Percentiles rank a stretch among this genome's conserved stretches.
Conservation (phyloP, 2,113 vertebrate genomes). For the Loxodonta africana region DNA sequence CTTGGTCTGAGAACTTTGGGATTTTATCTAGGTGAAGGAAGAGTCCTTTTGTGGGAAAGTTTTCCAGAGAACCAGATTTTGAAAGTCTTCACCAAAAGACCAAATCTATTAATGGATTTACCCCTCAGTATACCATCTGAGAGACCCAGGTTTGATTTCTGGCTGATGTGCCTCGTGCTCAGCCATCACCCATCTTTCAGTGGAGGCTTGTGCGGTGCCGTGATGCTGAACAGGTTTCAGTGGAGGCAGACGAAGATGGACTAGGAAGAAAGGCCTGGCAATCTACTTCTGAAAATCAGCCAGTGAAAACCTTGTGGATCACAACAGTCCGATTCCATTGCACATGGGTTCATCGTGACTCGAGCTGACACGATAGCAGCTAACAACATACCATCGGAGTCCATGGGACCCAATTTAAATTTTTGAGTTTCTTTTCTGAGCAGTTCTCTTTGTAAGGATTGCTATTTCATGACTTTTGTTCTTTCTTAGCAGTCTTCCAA, state of each 20-base stretch:
- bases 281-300: background rate
- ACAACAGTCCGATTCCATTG: background rate
- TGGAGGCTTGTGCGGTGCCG: background rate
- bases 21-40: background rate
- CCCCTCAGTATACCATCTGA: background rate
- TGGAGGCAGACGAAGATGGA: background rate
- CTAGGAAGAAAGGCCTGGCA: background rate
- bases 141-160: background rate
- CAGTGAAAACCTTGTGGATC: background rate
- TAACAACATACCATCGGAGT: background rate
- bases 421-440: background rate
- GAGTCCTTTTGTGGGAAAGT: background rate
- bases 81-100: conserved; percentile 19
- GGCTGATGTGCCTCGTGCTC: background rate
- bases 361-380: background rate
- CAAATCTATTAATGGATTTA: background rate
- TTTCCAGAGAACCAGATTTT: conserved; percentile 9
- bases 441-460: conserved; percentile 9
- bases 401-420: background rate
- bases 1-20: background rate
- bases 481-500: conserved; percentile 28
- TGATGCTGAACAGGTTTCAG: background rate
- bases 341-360: background rate
- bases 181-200: background rate
- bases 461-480: background rate